Evolutionary conservation across 1,140 invertebrate species (phyloP), one percentile per base, ranked within the genome.

Genomic region (Drosophila orena): DNA sequence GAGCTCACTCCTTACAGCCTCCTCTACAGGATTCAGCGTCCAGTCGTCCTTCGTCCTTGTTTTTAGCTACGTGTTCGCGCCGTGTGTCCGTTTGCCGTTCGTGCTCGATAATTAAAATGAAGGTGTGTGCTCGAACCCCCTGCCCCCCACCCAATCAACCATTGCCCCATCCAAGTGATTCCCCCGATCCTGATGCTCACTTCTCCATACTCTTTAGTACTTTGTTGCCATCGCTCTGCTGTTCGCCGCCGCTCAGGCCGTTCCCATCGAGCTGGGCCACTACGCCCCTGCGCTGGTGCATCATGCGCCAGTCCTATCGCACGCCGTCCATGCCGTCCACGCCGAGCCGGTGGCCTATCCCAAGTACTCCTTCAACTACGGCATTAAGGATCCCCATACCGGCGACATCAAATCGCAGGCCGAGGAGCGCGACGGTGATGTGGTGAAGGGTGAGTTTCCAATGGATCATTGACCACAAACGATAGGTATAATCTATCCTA

Each of bases 321-420:
- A 91, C 64, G 89, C 81, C 12, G 79, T 66, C 14, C 91, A 92
- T 79, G 83, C 81, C 30, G 85, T 92, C 57, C 89, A 90, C 64
- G 86, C 92, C 52, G 92, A 92, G 76, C 92, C 92, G 42, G 91
- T 92, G 76, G 90, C 92, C 35, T 93, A 94, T 69, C 93, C 93
- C 24, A 94, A 93, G 71, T 94, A 94, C 69, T 92, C 93, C 14
- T 94, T 94, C 77, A 94, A 94, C 61, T 94, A 94, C 79, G 94
- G 93, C 11, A 93, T 93, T 73, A 93, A 93, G 86, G 93, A 94
- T 90, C 93, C 92, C 54, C 93, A 94, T 65, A 95, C 94, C 38
- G 95, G 94, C 8, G 94, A 95, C 72, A 93, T 94, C 6, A 95
- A 95, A 88, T 93, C 93, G n/a, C 95, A 95, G 72, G 93, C 94